A percentile compares a stretch with the other conserved stretches of the same genome.
Evolutionary conservation across 2,888 invertebrate genomes (phyloP).

Genomic region (Caenorhabditis imperialis): DNA sequence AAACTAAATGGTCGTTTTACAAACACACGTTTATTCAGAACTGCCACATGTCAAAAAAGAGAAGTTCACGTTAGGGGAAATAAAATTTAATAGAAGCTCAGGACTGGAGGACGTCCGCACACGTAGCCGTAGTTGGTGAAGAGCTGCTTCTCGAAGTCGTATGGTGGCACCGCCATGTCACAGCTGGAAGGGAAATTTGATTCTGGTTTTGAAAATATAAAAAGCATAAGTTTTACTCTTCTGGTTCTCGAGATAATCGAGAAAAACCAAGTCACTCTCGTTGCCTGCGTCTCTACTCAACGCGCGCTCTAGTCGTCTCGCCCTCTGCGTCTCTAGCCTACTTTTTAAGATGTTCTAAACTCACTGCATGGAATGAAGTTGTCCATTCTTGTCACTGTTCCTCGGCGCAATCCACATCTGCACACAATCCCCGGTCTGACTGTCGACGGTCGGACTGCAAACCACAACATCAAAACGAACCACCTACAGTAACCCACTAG

Average conservation of each 20-base stretch:
- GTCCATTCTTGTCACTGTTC: slow-evolving; percentile 30
- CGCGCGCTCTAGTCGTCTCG: no score
- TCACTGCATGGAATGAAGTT: slow-evolving; percentile 38
- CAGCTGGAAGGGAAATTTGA: slow-evolving; percentile 27
- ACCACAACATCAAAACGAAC: no score
- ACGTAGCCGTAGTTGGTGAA: slow-evolving; percentile 38
- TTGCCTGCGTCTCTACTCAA: no score
- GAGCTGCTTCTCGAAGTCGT: slow-evolving; percentile 24
- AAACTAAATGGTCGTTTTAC: no score
- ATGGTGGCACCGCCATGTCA: slow-evolving; percentile 31
- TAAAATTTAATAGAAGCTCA: slow-evolving; percentile 30
- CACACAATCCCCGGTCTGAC: slow-evolving; percentile 18
- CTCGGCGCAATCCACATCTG: slow-evolving; percentile 27
- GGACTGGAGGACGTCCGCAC: slow-evolving; percentile 35
- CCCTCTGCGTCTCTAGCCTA: no score
- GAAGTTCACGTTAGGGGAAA: no score
- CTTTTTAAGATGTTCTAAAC: no score
- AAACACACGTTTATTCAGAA: no score
- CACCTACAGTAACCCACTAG: slow-evolving; percentile 12
- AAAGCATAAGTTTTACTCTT: not conserved
- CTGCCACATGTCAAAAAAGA: no score
- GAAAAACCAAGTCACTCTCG: no score
- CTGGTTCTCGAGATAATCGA: not conserved
- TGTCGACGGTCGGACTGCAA: slow-evolving; percentile 23
- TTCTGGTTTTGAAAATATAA: not conserved